Evolutionary conservation across 2,888 invertebrate species (phyloP).

Genomic region (Neuroscelio doddi): DNA sequence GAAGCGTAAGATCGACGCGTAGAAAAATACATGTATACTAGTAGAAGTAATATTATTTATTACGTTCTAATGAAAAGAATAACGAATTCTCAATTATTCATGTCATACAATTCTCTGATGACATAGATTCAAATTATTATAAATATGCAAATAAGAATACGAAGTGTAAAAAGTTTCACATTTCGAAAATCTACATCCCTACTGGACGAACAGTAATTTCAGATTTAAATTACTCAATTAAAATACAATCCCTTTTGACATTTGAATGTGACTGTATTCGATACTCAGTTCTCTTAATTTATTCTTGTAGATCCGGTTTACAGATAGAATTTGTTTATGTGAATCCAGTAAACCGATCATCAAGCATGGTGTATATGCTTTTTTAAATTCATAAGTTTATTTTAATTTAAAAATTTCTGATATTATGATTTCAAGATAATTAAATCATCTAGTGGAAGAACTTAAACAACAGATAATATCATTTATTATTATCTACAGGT

Average conservation of each 20-base stretch:
- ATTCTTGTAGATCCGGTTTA: no score
- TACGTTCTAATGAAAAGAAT: neutral
- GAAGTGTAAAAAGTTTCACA: neutral
- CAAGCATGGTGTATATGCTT: no score
- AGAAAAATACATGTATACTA: no score
- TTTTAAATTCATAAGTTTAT: no score
- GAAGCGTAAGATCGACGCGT: no score
- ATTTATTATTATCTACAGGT: neutral
- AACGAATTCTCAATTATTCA: neutral
- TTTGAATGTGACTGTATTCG: no score
- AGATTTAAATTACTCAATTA: conserved; percentile 18
- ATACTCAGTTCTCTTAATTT: no score
- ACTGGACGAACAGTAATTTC: conserved; percentile 2
- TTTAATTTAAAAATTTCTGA: neutral
- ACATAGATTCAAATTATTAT: no score
- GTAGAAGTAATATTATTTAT: no score
- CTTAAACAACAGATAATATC: no score
- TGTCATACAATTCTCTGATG: neutral
- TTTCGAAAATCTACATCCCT: neutral
- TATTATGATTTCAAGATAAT: no score
- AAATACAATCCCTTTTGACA: conserved; percentile 7
- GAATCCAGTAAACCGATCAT: neutral
- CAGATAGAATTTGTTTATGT: conserved; percentile 3
- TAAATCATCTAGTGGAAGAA: no score
- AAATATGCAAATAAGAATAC: neutral